phyloP scores from a whole-genome alignment of 2,888 invertebrate genomes.

The Lepidocyrtinus sp. region DNA sequence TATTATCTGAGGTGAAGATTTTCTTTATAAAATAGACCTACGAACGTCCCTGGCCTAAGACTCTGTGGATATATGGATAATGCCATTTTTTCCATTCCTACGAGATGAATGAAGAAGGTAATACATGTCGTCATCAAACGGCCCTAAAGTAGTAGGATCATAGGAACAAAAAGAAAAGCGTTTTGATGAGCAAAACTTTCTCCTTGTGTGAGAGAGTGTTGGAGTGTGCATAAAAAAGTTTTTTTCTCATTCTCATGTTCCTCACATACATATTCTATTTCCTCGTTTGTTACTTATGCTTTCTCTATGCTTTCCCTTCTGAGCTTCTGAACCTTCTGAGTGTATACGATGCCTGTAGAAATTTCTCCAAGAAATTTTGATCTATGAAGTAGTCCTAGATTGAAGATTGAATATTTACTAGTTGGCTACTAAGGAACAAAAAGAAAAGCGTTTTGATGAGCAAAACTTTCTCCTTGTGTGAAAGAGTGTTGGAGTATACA shows the following conservation, averaged over 20 bases:
- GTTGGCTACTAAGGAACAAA: too few species aligned
- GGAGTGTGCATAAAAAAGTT: background rate
- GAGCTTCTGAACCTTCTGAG: slow-evolving; percentile 7
- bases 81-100: background rate
- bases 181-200: slow-evolving; percentile 45
- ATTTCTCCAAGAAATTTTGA: too few species aligned
- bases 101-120: slow-evolving; percentile 21
- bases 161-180: slow-evolving; percentile 26
- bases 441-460: slow-evolving; percentile 36
- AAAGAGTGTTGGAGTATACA: background rate
- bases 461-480: slow-evolving; percentile 29
- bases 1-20: too few species aligned
- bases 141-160: background rate
- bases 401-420: too few species aligned
- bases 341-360: too few species aligned
- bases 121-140: slow-evolving; percentile 40
- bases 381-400: too few species aligned
- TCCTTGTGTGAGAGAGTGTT: background rate
- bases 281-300: background rate
- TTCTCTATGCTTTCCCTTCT: slow-evolving; percentile 12
- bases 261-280: background rate
- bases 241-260: slow-evolving; percentile 25
- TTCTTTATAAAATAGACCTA: too few species aligned
- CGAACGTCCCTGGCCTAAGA: too few species aligned
- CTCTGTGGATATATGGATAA: too few species aligned